phyloP scores from a whole-genome alignment of 2,797 vertebrate species.

The Alcedo atthis region DNA sequence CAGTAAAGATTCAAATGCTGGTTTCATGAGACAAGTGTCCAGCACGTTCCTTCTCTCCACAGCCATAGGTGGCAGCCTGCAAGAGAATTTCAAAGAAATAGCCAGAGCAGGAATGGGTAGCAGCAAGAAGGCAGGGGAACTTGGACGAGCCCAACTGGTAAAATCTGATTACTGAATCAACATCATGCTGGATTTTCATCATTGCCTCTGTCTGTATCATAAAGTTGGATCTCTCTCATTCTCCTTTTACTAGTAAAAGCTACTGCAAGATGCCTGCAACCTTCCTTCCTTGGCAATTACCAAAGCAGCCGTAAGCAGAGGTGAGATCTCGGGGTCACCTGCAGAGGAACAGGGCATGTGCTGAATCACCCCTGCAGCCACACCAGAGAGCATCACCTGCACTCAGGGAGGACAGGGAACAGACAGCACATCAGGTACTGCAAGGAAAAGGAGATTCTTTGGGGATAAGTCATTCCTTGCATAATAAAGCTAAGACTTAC shows the following conservation, averaged over 20 bases:
- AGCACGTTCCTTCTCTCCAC: slow-evolving; percentile 40
- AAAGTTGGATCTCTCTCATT: neutral
- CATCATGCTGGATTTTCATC: neutral
- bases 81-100: slow-evolving; percentile 14
- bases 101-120: neutral
- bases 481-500: neutral
- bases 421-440: neutral
- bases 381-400: neutral
- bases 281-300: neutral
- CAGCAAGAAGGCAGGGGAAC: neutral
- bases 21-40: slow-evolving; percentile 61
- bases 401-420: neutral
- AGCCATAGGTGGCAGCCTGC: slow-evolving; percentile 66
- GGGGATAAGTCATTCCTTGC: neutral
- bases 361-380: neutral
- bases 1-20: slow-evolving; percentile 68
- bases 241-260: neutral
- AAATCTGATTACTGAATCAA: neutral
- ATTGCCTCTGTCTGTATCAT: neutral
- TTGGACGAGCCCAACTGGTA: neutral
- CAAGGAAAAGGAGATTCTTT: neutral
- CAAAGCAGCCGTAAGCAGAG: neutral
- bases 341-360: neutral
- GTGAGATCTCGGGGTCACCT: neutral
- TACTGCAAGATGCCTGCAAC: neutral